Evolutionary conservation across 2,888 invertebrate species (phyloP).

Genomic region (Thymelicus sylvestris): DNA sequence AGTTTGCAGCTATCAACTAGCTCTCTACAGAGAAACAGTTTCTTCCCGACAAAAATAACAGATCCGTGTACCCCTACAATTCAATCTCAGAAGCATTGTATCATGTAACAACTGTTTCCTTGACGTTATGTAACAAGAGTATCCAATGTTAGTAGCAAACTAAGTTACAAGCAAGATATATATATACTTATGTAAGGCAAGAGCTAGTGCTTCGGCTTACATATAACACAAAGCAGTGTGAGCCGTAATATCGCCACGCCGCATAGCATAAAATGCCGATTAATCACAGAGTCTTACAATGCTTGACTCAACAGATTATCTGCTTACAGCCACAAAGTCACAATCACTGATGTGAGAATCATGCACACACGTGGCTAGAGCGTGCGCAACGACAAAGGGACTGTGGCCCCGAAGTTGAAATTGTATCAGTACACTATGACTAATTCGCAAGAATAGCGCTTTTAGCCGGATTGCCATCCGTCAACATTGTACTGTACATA

Average conservation of each 20-base stretch:
- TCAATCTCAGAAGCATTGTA: not conserved
- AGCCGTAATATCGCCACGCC: not conserved
- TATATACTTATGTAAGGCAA: not conserved
- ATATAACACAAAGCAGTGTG: not conserved
- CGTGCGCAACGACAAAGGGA: slow-evolving; percentile 59
- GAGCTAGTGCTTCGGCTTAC: not conserved
- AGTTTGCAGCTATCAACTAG: no score
- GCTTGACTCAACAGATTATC: slow-evolving; percentile 7
- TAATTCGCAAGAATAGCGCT: slow-evolving; percentile 55
- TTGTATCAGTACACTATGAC: slow-evolving; percentile 48
- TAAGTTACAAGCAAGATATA: not conserved
- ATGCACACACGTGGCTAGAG: slow-evolving; percentile 55
- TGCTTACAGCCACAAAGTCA: not conserved
- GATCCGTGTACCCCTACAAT: no score
- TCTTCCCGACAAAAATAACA: no score
- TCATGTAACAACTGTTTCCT: not conserved
- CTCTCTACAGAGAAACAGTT: no score
- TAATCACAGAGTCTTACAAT: not conserved
- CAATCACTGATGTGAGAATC: slow-evolving; percentile 16
- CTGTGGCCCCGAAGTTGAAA: slow-evolving; percentile 56
- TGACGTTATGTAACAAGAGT: not conserved
- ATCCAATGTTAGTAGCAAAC: slow-evolving; percentile 1
- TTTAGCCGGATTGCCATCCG: not conserved
- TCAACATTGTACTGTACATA: not conserved
- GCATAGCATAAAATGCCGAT: not conserved